phyloP scores from a whole-genome alignment of 2,888 invertebrate species.

The Cyaniris semiargus region DNA sequence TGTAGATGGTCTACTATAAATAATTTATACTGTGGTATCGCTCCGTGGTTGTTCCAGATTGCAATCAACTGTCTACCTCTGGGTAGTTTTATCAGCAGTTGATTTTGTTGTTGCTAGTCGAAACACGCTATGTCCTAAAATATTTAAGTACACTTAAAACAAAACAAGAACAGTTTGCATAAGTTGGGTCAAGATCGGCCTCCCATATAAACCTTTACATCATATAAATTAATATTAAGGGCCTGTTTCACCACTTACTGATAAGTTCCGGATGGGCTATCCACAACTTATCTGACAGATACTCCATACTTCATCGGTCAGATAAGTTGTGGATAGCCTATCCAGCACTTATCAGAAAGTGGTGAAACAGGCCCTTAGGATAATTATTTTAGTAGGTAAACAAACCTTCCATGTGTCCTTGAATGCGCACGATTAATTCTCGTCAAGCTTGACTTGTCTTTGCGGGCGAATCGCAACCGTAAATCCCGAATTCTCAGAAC shows the following conservation, averaged over 20 bases:
- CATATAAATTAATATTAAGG: too few relatives aligned
- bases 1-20: not conserved
- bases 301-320: too few relatives aligned
- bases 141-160: not conserved
- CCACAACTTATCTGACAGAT: too few relatives aligned
- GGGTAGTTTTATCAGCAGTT: not conserved
- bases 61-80: constrained; percentile 19
- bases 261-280: too few relatives aligned
- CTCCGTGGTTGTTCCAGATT: not conserved
- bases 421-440: not conserved
- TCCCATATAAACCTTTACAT: too few relatives aligned
- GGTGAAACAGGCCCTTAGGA: too few relatives aligned
- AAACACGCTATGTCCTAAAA: not conserved
- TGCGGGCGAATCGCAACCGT: not conserved
- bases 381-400: not conserved
- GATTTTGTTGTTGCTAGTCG: not conserved
- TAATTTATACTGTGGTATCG: not conserved
- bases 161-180: too few relatives aligned
- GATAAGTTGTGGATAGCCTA: too few relatives aligned
- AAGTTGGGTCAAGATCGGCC: too few relatives aligned
- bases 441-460: not conserved
- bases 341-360: too few relatives aligned
- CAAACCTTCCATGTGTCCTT: not conserved
- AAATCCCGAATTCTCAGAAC: not conserved
- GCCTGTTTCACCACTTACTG: too few relatives aligned